Evolutionary conservation across 2,888 invertebrate species (phyloP).

Genomic region (Chesias legatella): DNA sequence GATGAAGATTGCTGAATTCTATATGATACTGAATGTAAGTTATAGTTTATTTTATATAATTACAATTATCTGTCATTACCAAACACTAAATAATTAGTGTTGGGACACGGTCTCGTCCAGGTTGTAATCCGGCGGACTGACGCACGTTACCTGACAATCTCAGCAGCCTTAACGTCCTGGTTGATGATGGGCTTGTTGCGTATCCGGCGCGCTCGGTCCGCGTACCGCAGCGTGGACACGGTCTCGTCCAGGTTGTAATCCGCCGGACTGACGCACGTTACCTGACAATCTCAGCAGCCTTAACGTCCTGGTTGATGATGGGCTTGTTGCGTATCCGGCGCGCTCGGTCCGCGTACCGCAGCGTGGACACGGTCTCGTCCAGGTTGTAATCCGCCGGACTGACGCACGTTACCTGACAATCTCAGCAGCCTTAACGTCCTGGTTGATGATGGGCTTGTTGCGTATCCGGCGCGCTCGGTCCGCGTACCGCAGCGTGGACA

Average conservation of each 20-base stretch:
- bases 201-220: conserved; percentile 91
- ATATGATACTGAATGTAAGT: too few species aligned
- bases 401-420: conserved; percentile 94
- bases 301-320: conserved; percentile 91
- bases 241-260: conserved; percentile 94
- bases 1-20: too few species aligned
- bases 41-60: too few species aligned
- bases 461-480: conserved; percentile 92
- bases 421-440: conserved; percentile 90
- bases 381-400: conserved; percentile 94
- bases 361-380: conserved; percentile 93
- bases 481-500: conserved; percentile 94
- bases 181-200: conserved; percentile 95
- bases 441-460: conserved; percentile 93
- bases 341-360: conserved; percentile 94
- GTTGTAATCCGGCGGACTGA: too few species aligned
- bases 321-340: conserved; percentile 94
- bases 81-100: too few species aligned
- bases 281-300: conserved; percentile 90
- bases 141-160: conserved; percentile 77
- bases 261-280: conserved; percentile 97
- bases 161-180: conserved; percentile 89
- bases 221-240: conserved; percentile 92
- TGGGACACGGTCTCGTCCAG: too few species aligned
- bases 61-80: too few species aligned